Conservation (phyloP, 2,888 invertebrate species). For the Trachelus troglodyta region DNA sequence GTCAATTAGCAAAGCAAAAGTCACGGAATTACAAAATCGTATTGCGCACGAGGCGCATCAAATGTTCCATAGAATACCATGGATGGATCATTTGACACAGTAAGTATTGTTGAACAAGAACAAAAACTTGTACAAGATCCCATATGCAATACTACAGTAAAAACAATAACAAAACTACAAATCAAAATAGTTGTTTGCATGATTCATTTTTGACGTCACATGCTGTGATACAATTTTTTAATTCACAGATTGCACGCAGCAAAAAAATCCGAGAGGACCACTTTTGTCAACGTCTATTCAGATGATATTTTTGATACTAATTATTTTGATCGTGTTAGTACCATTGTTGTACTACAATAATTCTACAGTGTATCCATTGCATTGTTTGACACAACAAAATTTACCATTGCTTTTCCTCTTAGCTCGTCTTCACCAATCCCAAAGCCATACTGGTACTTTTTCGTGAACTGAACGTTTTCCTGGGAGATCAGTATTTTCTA, state of each 20-base stretch:
- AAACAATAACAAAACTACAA: neutral
- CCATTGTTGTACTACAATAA: neutral
- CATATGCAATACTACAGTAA: neutral
- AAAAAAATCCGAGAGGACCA: conserved; percentile 26
- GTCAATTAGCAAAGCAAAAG: conserved; percentile 14
- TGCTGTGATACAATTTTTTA: neutral
- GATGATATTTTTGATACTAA: conserved; percentile 33
- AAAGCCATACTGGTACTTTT: conserved; percentile 33
- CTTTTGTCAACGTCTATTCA: conserved; percentile 27
- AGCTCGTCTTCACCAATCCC: conserved; percentile 34
- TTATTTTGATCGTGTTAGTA: conserved; percentile 33
- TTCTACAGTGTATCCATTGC: neutral
- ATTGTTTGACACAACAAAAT: neutral
- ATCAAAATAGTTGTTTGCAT: neutral
- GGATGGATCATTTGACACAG: conserved; percentile 36
- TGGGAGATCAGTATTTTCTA: conserved; percentile 35
- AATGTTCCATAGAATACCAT: conserved; percentile 27
- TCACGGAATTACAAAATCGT: conserved; percentile 24
- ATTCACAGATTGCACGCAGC: conserved; percentile 24
- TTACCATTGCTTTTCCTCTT: neutral
- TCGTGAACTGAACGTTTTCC: conserved; percentile 32
- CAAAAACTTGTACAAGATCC: neutral
- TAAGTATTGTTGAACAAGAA: conserved; percentile 6
- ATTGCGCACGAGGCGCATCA: conserved; percentile 20
- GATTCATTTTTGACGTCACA: neutral